These are phyloP conservation scores for Protula sp. DNA, from an alignment of 2,888 invertebrate species.

Conservation along the genomic window DNA sequence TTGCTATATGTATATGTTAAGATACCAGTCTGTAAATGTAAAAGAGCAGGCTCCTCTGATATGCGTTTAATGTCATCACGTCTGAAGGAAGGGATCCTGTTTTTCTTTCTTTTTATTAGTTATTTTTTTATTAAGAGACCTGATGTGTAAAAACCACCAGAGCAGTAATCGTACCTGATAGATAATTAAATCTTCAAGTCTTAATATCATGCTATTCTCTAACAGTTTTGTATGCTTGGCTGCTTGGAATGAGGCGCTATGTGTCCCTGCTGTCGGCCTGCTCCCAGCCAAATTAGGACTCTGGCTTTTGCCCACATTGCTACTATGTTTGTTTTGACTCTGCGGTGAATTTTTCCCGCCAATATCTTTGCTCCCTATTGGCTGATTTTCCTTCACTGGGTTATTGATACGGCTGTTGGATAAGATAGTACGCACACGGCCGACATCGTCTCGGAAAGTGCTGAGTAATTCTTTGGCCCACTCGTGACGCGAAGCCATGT, in stretches of 20 bases:
- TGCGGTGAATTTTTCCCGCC: not conserved
- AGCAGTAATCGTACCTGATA: too few species aligned
- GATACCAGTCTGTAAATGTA: too few species aligned
- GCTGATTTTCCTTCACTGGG: not conserved
- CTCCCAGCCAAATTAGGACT: not conserved
- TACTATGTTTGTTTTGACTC: not conserved
- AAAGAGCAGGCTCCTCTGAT: too few species aligned
- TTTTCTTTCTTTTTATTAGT: too few species aligned
- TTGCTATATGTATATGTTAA: too few species aligned
- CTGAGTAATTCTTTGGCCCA: conserved; percentile 83
- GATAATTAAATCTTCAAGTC: conserved; percentile 86
- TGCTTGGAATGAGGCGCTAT: not conserved
- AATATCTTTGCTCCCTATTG: not conserved
- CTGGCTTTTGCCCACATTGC: not conserved
- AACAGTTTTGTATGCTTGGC: conserved; percentile 60
- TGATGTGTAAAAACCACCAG: too few species aligned
- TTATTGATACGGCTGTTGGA: not conserved
- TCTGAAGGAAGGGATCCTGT: too few species aligned
- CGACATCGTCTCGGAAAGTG: conserved; percentile 71
- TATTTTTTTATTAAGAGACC: too few species aligned
- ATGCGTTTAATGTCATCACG: too few species aligned
- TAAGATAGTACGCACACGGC: conserved; percentile 6
- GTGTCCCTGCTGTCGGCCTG: not conserved
- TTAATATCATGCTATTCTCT: conserved; percentile 83
- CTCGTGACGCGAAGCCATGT: conserved; percentile 61